These are phyloP conservation scores for Drosophila flavopinicola DNA, from an alignment of 2,888 invertebrate species.

Conservation along the genomic window DNA sequence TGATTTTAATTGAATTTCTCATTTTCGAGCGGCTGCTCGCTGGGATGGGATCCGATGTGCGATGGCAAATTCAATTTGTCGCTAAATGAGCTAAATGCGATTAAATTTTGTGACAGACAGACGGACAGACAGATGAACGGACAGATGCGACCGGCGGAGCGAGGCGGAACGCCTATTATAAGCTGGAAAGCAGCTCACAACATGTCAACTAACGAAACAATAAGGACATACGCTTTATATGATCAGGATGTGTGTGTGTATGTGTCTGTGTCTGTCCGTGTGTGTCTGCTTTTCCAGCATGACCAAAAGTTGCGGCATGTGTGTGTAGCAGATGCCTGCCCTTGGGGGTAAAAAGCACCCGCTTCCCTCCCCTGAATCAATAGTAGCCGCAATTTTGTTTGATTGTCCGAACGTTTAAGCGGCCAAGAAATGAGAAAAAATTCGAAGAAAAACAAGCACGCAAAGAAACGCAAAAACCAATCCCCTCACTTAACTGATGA, in stretches of 20 bases:
- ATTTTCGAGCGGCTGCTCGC: slow-evolving; percentile 47
- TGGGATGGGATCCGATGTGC: slow-evolving; percentile 19
- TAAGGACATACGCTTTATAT: slow-evolving; percentile 21
- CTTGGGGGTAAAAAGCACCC: not conserved
- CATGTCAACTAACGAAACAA: slow-evolving; percentile 40
- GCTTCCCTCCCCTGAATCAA: slow-evolving; percentile 46
- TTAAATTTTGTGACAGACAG: slow-evolving; percentile 56
- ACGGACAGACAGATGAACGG: slow-evolving; percentile 14
- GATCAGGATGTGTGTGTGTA: slow-evolving; percentile 7
- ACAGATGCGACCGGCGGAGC: slow-evolving; percentile 15
- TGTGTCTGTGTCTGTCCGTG: not conserved
- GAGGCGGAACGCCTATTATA: slow-evolving; percentile 11
- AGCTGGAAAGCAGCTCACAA: slow-evolving; percentile 14
- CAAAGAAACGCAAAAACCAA: not conserved
- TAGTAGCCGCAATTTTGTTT: slow-evolving; percentile 55
- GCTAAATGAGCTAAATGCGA: slow-evolving; percentile 76
- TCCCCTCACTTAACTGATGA: slow-evolving; percentile 19
- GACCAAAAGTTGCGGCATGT: slow-evolving; percentile 36
- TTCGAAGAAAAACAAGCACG: slow-evolving; percentile 1
- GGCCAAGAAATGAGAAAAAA: slow-evolving; percentile 55
- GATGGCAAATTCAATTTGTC: slow-evolving; percentile 73
- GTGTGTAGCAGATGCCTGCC: slow-evolving; percentile 54
- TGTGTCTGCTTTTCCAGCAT: not conserved
- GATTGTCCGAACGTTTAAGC: slow-evolving; percentile 44
- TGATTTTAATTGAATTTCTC: slow-evolving; percentile 77